Percentiles rank a stretch among this genome's conserved stretches.
Conservation (phyloP, 2,888 invertebrate genomes). For the Megastigmus dorsalis region DNA sequence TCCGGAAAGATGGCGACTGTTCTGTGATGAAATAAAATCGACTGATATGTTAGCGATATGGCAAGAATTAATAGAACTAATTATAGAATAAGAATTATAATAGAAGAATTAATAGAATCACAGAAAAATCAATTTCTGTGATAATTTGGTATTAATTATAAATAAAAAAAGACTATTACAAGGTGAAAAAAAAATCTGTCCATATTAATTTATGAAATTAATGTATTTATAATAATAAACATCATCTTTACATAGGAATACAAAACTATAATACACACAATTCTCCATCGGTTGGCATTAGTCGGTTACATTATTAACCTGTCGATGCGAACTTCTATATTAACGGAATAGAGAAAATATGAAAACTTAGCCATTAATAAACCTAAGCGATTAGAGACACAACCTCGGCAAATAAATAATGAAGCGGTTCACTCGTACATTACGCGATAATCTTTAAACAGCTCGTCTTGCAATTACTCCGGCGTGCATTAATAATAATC, state of each 20-base stretch:
- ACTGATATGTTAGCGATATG: too few species aligned
- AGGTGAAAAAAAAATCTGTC: background rate
- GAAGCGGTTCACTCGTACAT: slow-evolving; percentile 33
- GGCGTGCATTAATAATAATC: background rate
- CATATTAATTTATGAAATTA: background rate
- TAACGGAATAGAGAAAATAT: slow-evolving; percentile 6
- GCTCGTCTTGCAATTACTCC: slow-evolving; percentile 5
- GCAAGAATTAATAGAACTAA: too few species aligned
- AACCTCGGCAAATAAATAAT: slow-evolving; percentile 45
- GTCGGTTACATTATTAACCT: slow-evolving; percentile 31
- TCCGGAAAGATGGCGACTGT: too few species aligned
- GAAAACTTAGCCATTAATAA: slow-evolving; percentile 5
- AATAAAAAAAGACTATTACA: background rate
- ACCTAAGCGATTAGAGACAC: slow-evolving; percentile 33
- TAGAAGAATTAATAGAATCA: too few species aligned
- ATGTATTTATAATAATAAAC: slow-evolving; percentile 32
- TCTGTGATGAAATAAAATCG: too few species aligned
- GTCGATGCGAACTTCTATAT: slow-evolving; percentile 3
- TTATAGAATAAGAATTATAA: too few species aligned
- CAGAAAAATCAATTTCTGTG: too few species aligned
- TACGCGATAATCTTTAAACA: slow-evolving; percentile 22
- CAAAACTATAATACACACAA: slow-evolving; percentile 42
- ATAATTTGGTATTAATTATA: too few species aligned
- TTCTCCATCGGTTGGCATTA: slow-evolving; percentile 28
- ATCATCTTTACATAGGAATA: slow-evolving; percentile 44